Percentiles rank a stretch among this genome's conserved stretches.
Evolutionary conservation across 2,888 invertebrate genomes (phyloP).

Genomic region (Trissonchulus latispiculum): DNA sequence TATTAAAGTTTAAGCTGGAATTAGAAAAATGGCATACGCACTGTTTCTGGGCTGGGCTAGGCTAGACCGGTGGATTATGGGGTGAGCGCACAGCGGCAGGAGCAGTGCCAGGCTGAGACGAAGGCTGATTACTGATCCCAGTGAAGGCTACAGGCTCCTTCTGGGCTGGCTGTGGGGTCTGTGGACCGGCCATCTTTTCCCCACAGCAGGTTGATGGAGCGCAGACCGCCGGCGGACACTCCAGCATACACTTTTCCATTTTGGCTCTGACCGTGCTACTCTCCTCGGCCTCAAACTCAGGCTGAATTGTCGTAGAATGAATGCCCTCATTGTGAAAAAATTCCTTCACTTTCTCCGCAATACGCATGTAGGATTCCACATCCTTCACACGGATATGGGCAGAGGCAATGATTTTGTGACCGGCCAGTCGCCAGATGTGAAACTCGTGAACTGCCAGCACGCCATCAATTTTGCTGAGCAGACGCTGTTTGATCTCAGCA

Average conservation of each 20-base stretch:
- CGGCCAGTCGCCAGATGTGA: slow-evolving; percentile 50
- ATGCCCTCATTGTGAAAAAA: slow-evolving; percentile 50
- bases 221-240: slow-evolving; percentile 12
- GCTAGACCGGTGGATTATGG: too few relatives aligned
- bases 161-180: too few relatives aligned
- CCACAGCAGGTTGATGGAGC: slow-evolving; percentile 7
- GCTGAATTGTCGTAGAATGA: slow-evolving; percentile 51
- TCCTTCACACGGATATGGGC: slow-evolving; percentile 46
- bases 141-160: too few relatives aligned
- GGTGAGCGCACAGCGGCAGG: too few relatives aligned
- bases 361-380: slow-evolving; percentile 45
- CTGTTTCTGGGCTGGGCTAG: too few relatives aligned
- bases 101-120: too few relatives aligned
- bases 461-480: slow-evolving; percentile 44
- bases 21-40: too few relatives aligned
- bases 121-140: too few relatives aligned
- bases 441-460: slow-evolving; percentile 49
- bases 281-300: slow-evolving; percentile 43
- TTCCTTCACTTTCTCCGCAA: slow-evolving; percentile 46
- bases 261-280: not conserved
- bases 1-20: too few relatives aligned
- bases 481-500: slow-evolving; percentile 35
- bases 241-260: slow-evolving; percentile 6
- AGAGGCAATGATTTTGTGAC: slow-evolving; percentile 44
- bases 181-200: too few relatives aligned